A percentile compares a stretch with the other conserved stretches of the same genome.
Conservation (phyloP, 2,888 invertebrate species). For the Rhagium mordax region DNA sequence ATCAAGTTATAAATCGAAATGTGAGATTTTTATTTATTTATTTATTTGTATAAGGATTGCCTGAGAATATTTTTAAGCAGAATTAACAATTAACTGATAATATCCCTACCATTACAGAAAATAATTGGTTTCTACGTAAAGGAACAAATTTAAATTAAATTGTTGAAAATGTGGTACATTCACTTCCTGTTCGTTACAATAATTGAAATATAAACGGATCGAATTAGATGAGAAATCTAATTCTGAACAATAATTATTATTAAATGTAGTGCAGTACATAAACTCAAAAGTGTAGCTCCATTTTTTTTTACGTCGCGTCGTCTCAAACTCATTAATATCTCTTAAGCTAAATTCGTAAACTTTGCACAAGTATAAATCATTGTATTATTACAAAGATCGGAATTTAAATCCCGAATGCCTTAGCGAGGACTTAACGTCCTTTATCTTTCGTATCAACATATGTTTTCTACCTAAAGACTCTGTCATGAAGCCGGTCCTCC, state of each 20-base stretch:
- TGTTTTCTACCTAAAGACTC: constrained; percentile 39
- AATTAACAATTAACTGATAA: too few relatives aligned
- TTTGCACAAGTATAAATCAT: too few relatives aligned
- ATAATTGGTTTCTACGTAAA: too few relatives aligned
- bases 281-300: neutral
- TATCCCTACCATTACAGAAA: too few relatives aligned
- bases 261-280: neutral
- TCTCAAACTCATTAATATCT: neutral
- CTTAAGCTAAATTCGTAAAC: too few relatives aligned
- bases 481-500: constrained; percentile 39
- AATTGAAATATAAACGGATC: neutral
- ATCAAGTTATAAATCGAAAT: too few relatives aligned
- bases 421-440: neutral
- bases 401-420: neutral
- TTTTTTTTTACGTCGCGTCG: neutral
- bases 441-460: constrained; percentile 22
- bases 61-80: too few relatives aligned
- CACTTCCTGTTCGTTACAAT: neutral
- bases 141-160: neutral
- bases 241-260: neutral
- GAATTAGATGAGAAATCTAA: neutral
- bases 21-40: too few relatives aligned
- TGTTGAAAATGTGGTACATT: neutral
- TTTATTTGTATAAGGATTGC: too few relatives aligned
- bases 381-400: neutral